These are phyloP conservation scores for Lasioglossum pauxillum DNA, from an alignment of 2,888 invertebrate genomes.

Conservation along the genomic window DNA sequence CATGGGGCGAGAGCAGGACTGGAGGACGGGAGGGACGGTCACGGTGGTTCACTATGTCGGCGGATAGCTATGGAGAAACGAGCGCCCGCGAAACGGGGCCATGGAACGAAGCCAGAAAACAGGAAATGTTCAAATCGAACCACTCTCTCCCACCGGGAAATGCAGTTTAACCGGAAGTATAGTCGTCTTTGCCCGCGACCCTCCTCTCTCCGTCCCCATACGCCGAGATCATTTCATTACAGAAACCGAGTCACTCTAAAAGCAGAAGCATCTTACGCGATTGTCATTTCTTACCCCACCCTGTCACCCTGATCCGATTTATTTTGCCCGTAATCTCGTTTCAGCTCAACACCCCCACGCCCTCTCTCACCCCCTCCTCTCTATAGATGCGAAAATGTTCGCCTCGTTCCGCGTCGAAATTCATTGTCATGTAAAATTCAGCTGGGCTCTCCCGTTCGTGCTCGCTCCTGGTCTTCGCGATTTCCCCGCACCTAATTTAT, in stretches of 20 bases:
- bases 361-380: background rate
- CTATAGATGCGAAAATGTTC: background rate
- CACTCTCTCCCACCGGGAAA: constrained; percentile 71
- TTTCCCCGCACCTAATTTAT: constrained; percentile 1
- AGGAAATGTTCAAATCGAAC: constrained; percentile 80
- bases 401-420: background rate
- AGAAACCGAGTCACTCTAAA: constrained; percentile 60
- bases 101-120: constrained; percentile 80
- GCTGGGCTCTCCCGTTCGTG: background rate
- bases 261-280: constrained; percentile 58
- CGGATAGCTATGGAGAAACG: constrained; percentile 53
- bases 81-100: constrained; percentile 62
- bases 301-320: constrained; percentile 54
- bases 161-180: constrained; percentile 80
- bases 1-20: constrained; percentile 11
- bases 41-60: constrained; percentile 20
- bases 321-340: constrained; percentile 45
- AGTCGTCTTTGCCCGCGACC: constrained; percentile 58
- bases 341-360: background rate
- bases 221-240: constrained; percentile 59
- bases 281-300: constrained; percentile 47
- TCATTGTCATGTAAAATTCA: constrained; percentile 14
- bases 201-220: background rate
- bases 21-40: constrained; percentile 9
- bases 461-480: background rate